Evolutionary conservation across 2,888 invertebrate genomes (phyloP), one percentile per base, ranked within the genome.

Genomic region (Cantharis flavilabris): DNA sequence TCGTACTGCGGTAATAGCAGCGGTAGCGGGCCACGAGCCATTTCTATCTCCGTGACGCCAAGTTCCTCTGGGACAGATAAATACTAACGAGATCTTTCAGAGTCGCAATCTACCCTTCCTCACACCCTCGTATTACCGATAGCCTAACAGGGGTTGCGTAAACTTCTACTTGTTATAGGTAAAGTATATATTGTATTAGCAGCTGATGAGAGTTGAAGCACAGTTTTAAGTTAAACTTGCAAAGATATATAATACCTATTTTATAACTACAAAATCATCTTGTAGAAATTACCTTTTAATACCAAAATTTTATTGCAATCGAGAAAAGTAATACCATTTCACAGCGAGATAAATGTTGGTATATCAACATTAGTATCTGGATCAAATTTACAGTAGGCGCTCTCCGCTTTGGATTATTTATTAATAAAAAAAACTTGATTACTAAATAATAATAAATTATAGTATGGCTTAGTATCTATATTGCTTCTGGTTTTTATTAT

Each of bases 11-110:
- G 82, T 82, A 82, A 83, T 83, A 82, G 79, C 81, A 82, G 76
- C 77, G 72, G 77, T 65, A 77, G 77, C 78, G 78, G 81, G 76
- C 82, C 83, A 82, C 81, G 82, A 80, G 80, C 81, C 78, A 80
- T 82, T 83, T 84, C 84, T 85, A 84, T 84, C 85, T 84, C 82
- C 80, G 83, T 81, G 81, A 80, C 83, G 82, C 84, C 79, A 74
- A 71, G 82, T 80, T 87, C 87, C 87, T 85, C 80, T 79, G 87
- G 87, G 88, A 87, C 85, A 86, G 86, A 88, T 88, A 88, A 88
- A 88, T 88, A 88, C 88, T 87, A 88, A 87, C 87, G 87, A 88
- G 87, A 87, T 87, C 87, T 87, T 86, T 86, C 86, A 85, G 86
- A 85, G 83, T 85, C 83, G 84, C 85, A 85, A 86, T 86, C 86